Evolutionary conservation across 2,113 vertebrate species (phyloP), one percentile per base, ranked within the genome.

Genomic region (Nesogale talazaci): DNA sequence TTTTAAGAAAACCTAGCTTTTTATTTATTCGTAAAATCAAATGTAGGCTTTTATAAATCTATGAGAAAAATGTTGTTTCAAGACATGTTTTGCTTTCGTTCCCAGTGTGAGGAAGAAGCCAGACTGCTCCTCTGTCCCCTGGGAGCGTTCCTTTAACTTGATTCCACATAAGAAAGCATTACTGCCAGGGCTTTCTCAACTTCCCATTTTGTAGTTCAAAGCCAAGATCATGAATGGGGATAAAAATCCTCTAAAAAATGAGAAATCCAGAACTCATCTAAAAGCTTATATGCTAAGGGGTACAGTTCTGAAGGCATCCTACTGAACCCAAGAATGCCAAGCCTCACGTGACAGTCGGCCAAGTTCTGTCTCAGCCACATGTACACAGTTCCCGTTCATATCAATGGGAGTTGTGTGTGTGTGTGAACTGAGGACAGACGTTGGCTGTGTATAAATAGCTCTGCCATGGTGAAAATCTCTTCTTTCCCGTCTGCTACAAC

Each of bases 381-480:
- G 95, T 76, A 95, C 72, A 19, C 67, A 88, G 92, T 89, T 87
- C 31, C 86, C 91, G 83, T 9, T 19, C 56, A 31, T 75, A 95
- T 96, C 93, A 96, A 96, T 97, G 94, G 92, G 90, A 92, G 93
- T 85, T 96, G 96, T 95, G 94, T 97, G 88, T 84, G 83, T 83
- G 10, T 92, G 94, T 59, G 83, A 97, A 93, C 94, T 90, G 93
- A 96, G 89, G 95, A 97, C 95, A 97, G 92, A 95, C 94, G 94
- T 12, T 95, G 96, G 90, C 95, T 96, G 95, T 95, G 93, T 95
- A 92, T 96, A 97, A 96, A 96, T 94, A 96, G 96, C 89, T 93
- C 85, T 70, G 92, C 89, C 25, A 94, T 89, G 67, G 93, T 94
- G 93, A 95, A 92, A 95, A 95, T 91, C 93, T 89, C 96, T 95